Base-by-base conservation (phyloP, 2,797 vertebrate genomes). In the Nannoperca australis region DNA sequence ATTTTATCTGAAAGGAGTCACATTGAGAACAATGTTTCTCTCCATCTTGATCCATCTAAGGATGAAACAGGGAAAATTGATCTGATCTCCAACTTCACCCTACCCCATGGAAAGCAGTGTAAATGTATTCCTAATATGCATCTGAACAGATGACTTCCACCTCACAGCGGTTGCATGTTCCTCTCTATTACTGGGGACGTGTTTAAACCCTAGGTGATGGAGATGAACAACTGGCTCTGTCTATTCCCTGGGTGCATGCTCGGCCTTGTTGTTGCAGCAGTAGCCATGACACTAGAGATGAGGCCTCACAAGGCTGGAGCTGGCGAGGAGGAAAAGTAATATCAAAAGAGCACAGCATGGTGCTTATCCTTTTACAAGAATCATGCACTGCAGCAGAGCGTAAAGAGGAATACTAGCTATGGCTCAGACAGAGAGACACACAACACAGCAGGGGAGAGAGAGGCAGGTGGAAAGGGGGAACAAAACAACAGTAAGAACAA, bases 361-460 rank as follows among this genome's bases (percentile, higher is more conserved):
- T 70, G 89, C 91, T 93, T 88, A 93, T 89, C 89, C 91, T 83
- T 89, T 91, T 91, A 90, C 88, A 92, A 90, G 91, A 88, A 89
- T 86, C 91, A 82, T 84, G 86, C 80, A 80, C 91, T 82, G 89
- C 86, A 90, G 89, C 82, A 36, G 80, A 91, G 89, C 85, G 55
- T 90, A 80, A 83, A 92, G 79, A 83, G 78, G 75, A 88, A 88
- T 82, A 88, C 84, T 78, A 75, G 86, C 82, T 78, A 72, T 13
- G 82, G 82, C 84, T 85, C 88, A 90, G 86, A 83, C 70, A 42
- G 84, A 79, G 85, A 86, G 79, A 81, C 67, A 84, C 76, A 75
- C 80, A 56, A 85, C 88, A n/a, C 89, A 88, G 89, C 84, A 34
- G 90, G 91, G 76, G 79, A 45, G 49, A 63, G 63, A 68, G 81